Percentiles rank a stretch among this genome's conserved stretches.
Evolutionary conservation across 2,797 vertebrate species (phyloP).

Genomic region (Pelochelys cantorii): DNA sequence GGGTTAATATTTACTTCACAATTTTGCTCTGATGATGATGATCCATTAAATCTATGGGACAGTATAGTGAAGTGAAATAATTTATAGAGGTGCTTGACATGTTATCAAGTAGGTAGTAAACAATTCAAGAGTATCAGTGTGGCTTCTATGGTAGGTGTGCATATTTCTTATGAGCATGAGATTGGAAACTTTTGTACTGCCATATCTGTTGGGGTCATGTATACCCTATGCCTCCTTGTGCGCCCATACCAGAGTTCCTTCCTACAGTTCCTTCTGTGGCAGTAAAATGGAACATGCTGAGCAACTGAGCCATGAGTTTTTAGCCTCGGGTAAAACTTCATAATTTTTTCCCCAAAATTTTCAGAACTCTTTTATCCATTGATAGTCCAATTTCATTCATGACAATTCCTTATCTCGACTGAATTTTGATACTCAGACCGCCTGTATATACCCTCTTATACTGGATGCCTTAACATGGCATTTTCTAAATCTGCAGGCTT

Average conservation of each 20-base stretch:
- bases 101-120: not conserved
- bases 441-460: not conserved
- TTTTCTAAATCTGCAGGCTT: not conserved
- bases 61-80: not conserved
- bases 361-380: not conserved
- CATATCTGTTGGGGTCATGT: not conserved
- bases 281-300: not conserved
- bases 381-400: not conserved
- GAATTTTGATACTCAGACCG: not conserved
- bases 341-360: not conserved
- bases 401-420: not conserved
- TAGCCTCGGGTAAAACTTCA: not conserved
- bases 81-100: not conserved
- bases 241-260: not conserved
- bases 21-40: not conserved
- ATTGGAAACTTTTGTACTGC: not conserved
- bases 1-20: not conserved
- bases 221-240: not conserved
- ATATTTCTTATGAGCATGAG: not conserved
- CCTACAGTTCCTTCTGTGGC: not conserved
- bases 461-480: not conserved
- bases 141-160: not conserved
- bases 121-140: not conserved
- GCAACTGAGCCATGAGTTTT: not conserved
- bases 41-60: not conserved